Evolutionary conservation across 37 sponge, comb jelly and placozoan genomes (phyloP), one percentile per base, ranked within the genome.

Genomic region (Dysidea cf. avara): DNA sequence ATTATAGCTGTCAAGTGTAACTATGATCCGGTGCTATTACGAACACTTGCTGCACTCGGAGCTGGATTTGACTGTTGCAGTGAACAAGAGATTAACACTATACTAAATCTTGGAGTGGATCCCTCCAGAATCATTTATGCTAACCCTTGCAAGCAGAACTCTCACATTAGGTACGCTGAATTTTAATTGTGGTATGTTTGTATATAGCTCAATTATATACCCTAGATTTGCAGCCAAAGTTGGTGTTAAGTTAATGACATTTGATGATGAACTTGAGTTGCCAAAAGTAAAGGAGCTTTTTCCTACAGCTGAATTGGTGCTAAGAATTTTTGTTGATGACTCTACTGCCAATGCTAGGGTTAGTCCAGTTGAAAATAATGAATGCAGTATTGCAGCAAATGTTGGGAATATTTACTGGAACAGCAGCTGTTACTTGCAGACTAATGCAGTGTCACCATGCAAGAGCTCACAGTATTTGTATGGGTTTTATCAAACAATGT

Each of bases 1-100:
- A n/a, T n/a, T n/a, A n/a, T 32, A 82, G 87, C 96, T 71, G 86
- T 94, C 43, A 94, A 94, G 75, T 94, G 96, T 61, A 91, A 94
- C 59, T 59, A 80, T n/a, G 92, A 94, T 75, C 81, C 82, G 34
- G 60, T 79, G 1, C n/a, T 94, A 46, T 63, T 94, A 17, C 56
- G 60, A 46, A 61, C 76, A 3, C 83, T 94, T 32, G 85, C 88
- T 57, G 63, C 54, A 7, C 53, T 94, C 43, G 96, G 96, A 9
- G 29, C 65, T 69, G 96, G 96, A 14, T 94, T 94, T 65, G 96
- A 94, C 75, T 94, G 96, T 70, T 92, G 92, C 39, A 92, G 93
- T 68, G 87, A 78, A 75, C 88, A 76, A 30, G 26, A 60, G 11
- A 7, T 6, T 13, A 24, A 26, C 34, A 52, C 51, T 2, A 64